Base-by-base conservation (phyloP, 92 coral and sea anemone species). In the Metridium senile region DNA sequence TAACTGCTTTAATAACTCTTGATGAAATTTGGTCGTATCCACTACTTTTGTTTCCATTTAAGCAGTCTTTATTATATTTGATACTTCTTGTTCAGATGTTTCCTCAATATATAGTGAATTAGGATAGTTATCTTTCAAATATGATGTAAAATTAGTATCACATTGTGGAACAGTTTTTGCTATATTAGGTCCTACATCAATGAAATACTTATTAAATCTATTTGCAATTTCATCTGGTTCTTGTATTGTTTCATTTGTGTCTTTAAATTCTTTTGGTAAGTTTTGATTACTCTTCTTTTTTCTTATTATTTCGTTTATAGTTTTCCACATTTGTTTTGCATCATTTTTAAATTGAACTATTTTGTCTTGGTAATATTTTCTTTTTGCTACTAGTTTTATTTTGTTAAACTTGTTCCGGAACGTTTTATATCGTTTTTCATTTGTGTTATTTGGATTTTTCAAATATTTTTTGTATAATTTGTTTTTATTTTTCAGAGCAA, bases 221-320 rank as follows among this genome's bases (percentile, higher is more conserved):
- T 84, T 79, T 26, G 88, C 88, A 43, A 84, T 77, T 62, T 71
- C 74, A 31, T 47, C 26, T 25, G 87, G 84, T 33, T 76, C 74
- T 59, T 77, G 56, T 27, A 72, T 64, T 28, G 82, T 83, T 22
- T 76, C 21, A 63, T 82, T 62, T 54, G 66, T 72, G 29, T 66
- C 75, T 30, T 53, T 81, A 70, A 86, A 78, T 63, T 77, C 26
- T 23, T 87, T 22, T 68, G 72, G 72, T 64, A 64, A 39, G 18
- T 72, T 74, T 58, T 45, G 58, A 46, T 45, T 29, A 23, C 58
- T 76, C 74, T 77, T 74, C 56, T 75, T 73, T 22, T 43, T 76
- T 23, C 82, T 81, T 43, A 86, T 51, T 28, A 86, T 81, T 47
- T 86, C 87, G 77, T 86, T 81, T 31, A 81, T 62, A 21, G 79